A percentile compares a stretch with the other conserved stretches of the same genome.
Evolutionary conservation across 2,797 vertebrate genomes (phyloP).

Genomic region (Gadopsis bispinosus): DNA sequence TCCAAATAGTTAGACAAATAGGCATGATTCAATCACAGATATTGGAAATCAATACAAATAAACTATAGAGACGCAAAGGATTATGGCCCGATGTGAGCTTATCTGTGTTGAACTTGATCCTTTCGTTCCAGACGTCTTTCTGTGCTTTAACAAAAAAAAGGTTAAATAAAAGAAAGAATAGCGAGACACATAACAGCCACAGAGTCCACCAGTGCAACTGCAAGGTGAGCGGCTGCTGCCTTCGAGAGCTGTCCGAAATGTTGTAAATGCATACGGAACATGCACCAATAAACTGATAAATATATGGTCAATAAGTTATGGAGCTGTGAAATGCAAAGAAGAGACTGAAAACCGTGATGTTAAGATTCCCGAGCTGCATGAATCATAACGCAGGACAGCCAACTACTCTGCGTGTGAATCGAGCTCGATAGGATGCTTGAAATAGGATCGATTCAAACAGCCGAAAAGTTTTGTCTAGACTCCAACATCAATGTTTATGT

Average conservation of each 20-base stretch:
- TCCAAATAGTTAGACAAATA: too few species aligned
- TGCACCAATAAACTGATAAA: slow-evolving; percentile 4
- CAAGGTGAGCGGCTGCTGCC: neutral
- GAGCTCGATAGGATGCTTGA: neutral
- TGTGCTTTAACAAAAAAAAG: slow-evolving; percentile 14
- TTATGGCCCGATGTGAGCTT: neutral
- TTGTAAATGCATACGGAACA: slow-evolving; percentile 11
- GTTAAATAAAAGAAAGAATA: neutral
- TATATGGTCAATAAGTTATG: slow-evolving; percentile 26
- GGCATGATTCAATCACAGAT: neutral
- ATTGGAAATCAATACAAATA: neutral
- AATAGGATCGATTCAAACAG: slow-evolving; percentile 14
- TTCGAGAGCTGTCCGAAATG: slow-evolving; percentile 22
- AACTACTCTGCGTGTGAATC: neutral
- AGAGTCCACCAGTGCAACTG: slow-evolving; percentile 1
- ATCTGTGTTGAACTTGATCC: neutral
- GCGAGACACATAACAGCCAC: slow-evolving; percentile 1
- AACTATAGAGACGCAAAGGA: neutral
- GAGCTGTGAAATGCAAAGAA: slow-evolving; percentile 29
- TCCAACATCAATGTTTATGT: slow-evolving; percentile 17
- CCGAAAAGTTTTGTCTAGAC: slow-evolving; percentile 27
- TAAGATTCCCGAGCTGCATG: slow-evolving; percentile 9
- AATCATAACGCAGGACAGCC: slow-evolving; percentile 5
- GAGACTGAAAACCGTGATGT: neutral
- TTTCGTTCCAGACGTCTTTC: neutral